phyloP scores from a whole-genome alignment of 2,113 vertebrate genomes.

The Halcyon senegalensis region DNA sequence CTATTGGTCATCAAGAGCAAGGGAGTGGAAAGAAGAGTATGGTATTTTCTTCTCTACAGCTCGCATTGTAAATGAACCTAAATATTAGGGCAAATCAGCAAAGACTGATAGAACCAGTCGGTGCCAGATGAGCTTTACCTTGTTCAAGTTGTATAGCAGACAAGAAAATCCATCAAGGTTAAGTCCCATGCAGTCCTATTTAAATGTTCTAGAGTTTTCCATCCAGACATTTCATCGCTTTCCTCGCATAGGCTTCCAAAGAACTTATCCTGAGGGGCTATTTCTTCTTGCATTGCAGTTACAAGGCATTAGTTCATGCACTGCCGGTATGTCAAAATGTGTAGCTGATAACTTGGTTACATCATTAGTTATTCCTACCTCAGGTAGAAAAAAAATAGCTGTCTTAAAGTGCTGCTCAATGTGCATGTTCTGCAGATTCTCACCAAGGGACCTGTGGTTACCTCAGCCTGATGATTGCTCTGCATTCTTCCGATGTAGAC shows the following conservation, averaged over 20 bases:
- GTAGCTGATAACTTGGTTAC: slow-evolving; percentile 79
- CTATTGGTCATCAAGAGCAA: background rate
- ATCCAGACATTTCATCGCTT: slow-evolving; percentile 67
- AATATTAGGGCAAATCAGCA: background rate
- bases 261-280: slow-evolving; percentile 59
- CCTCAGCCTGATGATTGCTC: slow-evolving; percentile 82
- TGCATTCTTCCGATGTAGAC: slow-evolving; percentile 89
- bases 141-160: background rate
- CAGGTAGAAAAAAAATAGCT: slow-evolving; percentile 76
- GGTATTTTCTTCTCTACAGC: background rate
- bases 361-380: slow-evolving; percentile 87
- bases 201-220: slow-evolving; percentile 63
- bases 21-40: background rate
- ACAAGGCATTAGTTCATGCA: slow-evolving; percentile 70
- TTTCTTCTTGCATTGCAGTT: slow-evolving; percentile 42
- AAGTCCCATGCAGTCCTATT: background rate
- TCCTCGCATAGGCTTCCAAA: slow-evolving; percentile 43
- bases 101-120: background rate
- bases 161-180: background rate
- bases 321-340: slow-evolving; percentile 78
- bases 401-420: slow-evolving; percentile 60
- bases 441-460: slow-evolving; percentile 79
- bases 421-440: slow-evolving; percentile 71
- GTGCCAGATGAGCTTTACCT: background rate
- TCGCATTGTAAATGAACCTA: background rate